phyloP scores from a whole-genome alignment of 2,888 invertebrate genomes.

The Microplitis manilae region DNA sequence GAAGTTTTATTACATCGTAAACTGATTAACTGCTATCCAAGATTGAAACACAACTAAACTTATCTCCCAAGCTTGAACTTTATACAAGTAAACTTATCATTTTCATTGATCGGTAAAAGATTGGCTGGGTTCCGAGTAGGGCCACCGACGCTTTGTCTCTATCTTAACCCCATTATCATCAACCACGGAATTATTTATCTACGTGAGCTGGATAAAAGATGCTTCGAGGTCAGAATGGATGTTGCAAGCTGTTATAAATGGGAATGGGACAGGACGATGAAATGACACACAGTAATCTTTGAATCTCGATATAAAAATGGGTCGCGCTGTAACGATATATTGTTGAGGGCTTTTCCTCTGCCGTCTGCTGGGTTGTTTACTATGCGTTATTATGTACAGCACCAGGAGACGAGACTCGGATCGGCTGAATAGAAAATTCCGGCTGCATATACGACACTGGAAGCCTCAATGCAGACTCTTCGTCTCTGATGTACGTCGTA shows the following conservation, averaged over 20 bases:
- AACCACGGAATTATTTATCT: neutral
- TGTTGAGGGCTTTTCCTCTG: neutral
- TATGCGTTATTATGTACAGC: neutral
- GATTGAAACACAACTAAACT: neutral
- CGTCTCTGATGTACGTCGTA: neutral
- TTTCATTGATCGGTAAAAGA: neutral
- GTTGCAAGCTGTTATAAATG: neutral
- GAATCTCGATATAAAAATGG: neutral
- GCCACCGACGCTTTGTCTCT: neutral
- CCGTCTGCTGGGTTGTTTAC: neutral
- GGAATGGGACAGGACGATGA: neutral
- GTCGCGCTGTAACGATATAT: neutral
- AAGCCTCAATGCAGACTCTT: neutral
- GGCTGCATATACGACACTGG: neutral
- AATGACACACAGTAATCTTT: neutral
- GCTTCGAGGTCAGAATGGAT: neutral
- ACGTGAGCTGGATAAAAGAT: neutral
- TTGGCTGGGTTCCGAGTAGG: neutral
- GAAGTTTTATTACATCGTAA: neutral
- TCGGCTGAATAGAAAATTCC: constrained; percentile 27
- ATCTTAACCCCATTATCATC: neutral
- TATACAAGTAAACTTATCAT: neutral
- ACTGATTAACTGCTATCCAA: neutral
- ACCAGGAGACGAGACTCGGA: constrained; percentile 14
- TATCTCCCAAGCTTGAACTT: neutral